These are phyloP conservation scores for Megaceryle maxima DNA, from an alignment of 2,113 vertebrate species.

Conservation along the genomic window DNA sequence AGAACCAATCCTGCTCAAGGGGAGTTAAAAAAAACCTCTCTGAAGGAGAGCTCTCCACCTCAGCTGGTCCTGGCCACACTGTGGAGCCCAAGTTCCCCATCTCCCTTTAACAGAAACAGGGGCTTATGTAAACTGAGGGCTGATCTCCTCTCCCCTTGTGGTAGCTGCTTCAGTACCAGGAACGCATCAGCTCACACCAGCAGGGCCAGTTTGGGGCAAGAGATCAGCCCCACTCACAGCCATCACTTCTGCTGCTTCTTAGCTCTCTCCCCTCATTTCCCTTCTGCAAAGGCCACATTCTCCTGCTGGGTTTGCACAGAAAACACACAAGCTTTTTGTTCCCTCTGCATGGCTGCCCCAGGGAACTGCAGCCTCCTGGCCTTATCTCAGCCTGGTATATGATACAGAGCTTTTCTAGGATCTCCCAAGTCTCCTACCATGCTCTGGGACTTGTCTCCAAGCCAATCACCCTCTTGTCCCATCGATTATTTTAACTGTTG, in stretches of 20 bases:
- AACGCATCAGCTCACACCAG: background rate
- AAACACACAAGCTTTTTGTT: background rate
- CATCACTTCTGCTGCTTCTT: background rate
- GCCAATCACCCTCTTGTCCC: background rate
- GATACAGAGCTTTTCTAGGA: background rate
- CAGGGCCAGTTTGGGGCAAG: background rate
- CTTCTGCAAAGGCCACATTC: background rate
- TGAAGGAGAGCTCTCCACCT: background rate
- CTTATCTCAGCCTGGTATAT: background rate
- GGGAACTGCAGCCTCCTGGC: background rate
- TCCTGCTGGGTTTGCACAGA: background rate
- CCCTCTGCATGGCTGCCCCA: background rate
- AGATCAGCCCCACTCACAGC: background rate
- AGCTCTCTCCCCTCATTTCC: background rate
- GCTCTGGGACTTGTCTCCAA: background rate
- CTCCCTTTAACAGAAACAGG: background rate
- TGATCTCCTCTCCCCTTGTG: background rate
- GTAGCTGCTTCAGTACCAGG: background rate
- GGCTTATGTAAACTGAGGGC: background rate
- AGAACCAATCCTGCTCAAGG: background rate
- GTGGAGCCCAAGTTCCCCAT: background rate
- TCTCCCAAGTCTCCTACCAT: background rate
- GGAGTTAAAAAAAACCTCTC: background rate
- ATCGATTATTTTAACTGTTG: background rate
- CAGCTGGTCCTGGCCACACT: background rate